Evolutionary conservation across 2,797 vertebrate species (phyloP).

Genomic region (Alca torda): DNA sequence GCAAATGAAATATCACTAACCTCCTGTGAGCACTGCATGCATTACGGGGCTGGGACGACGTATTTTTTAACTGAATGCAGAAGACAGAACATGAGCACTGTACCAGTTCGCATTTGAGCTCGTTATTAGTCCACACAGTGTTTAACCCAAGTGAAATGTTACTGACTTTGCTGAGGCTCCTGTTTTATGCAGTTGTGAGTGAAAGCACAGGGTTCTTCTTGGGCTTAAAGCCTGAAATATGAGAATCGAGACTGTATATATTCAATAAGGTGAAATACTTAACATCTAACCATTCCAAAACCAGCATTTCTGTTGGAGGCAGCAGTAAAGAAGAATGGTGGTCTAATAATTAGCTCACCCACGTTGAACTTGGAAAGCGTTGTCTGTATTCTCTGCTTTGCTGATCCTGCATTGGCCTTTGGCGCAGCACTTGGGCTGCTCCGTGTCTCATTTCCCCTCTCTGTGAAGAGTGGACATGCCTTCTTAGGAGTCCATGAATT

Average conservation of each 20-base stretch:
- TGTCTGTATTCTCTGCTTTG: background rate
- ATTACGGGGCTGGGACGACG: accelerated
- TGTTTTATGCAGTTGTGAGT: background rate
- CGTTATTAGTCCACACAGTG: background rate
- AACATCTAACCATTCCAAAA: background rate
- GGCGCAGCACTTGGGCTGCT: background rate
- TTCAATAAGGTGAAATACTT: background rate
- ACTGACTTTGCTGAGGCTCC: background rate
- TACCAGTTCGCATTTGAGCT: background rate
- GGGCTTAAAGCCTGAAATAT: background rate
- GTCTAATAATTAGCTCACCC: background rate
- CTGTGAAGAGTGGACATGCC: background rate
- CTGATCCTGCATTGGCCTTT: background rate
- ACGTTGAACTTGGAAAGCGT: background rate
- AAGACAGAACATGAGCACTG: background rate
- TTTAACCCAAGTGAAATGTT: background rate
- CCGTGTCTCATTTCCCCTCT: background rate
- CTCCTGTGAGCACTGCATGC: background rate
- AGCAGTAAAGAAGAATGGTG: background rate
- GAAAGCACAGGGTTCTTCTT: background rate
- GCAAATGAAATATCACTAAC: background rate
- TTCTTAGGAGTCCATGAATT: background rate
- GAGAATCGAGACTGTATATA: background rate
- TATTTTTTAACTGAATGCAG: background rate
- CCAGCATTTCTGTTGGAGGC: background rate